Evolutionary conservation across 2,888 invertebrate species (phyloP), one percentile per base, ranked within the genome.

Genomic region (Plagodis dolabraria): DNA sequence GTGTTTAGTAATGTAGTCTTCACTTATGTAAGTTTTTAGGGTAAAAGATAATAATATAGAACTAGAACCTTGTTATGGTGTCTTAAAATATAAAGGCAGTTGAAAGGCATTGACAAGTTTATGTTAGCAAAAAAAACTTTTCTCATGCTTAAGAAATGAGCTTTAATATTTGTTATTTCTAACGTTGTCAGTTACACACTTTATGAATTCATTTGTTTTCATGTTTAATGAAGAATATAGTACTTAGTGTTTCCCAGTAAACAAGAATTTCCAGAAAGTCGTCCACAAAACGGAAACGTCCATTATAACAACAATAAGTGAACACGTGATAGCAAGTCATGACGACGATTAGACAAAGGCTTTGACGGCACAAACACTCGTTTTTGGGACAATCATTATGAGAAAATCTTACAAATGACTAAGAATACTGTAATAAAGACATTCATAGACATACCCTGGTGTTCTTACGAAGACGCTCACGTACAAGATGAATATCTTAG

Each of bases 371-470:
- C 80, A 84, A 78, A 83, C 87, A 86, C 90, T 92, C 91, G 89
- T 91, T 92, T 92, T 88, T 82, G 89, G 76, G 87, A 86, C 89
- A 92, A 92, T 92, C 92, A 92, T 92, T 92, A 92, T 92, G 92
- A 92, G 92, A 92, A 92, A 92, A 92, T 92, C 92, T 92, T 83
- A 84, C 80, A 89, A 92, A 92, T 90, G 90, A 92, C 92, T 86
- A 85, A 90, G 87, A 88, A 78, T 82, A 87, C 82, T 84, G 91
- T 90, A 92, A 92, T 92, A 92, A 92, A 92, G 92, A 91, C 89
- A 86, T 87, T 92, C 91, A 90, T 92, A 92, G 92, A 91, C 91
- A 87, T 89, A 86, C 87, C 85, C 84, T 74, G 57, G 82, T 85
- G 87, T 84, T 86, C 85, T 92, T 92, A 87, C 75, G 83, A 92